Conservation (phyloP, 2,797 vertebrate genomes). For the Chromobotia macracanthus region DNA sequence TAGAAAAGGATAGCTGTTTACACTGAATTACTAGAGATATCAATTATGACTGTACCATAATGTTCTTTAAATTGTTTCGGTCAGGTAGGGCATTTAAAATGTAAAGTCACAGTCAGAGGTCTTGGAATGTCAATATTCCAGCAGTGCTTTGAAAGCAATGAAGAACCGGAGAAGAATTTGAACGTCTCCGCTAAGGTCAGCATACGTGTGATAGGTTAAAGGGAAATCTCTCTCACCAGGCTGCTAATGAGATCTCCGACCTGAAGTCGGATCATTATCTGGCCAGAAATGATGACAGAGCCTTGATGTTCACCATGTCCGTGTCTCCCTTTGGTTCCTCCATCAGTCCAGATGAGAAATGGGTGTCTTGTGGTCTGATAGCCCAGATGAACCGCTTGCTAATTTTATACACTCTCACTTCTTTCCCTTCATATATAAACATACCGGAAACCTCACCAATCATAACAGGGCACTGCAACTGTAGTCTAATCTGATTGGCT, state of each 20-base stretch:
- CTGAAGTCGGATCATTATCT: conserved; percentile 54
- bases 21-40: background rate
- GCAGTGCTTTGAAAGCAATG: background rate
- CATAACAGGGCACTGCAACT: background rate
- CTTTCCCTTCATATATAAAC: background rate
- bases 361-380: conserved; percentile 52
- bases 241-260: conserved; percentile 55
- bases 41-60: background rate
- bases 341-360: conserved; percentile 68
- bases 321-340: conserved; percentile 55
- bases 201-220: conserved; percentile 17
- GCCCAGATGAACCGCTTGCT: conserved; percentile 19
- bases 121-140: background rate
- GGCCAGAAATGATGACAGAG: conserved; percentile 58
- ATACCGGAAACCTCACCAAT: background rate
- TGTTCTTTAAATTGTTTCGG: background rate
- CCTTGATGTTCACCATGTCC: conserved; percentile 33
- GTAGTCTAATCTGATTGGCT: background rate
- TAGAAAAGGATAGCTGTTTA: conserved; percentile 6
- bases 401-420: background rate
- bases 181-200: conserved; percentile 19
- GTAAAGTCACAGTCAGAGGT: background rate
- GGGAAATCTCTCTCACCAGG: conserved; percentile 29
- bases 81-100: conserved; percentile 23
- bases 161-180: background rate